Base-by-base conservation (phyloP, 37 sponge, comb jelly and placozoan species). In the Haliclona indistincta region DNA sequence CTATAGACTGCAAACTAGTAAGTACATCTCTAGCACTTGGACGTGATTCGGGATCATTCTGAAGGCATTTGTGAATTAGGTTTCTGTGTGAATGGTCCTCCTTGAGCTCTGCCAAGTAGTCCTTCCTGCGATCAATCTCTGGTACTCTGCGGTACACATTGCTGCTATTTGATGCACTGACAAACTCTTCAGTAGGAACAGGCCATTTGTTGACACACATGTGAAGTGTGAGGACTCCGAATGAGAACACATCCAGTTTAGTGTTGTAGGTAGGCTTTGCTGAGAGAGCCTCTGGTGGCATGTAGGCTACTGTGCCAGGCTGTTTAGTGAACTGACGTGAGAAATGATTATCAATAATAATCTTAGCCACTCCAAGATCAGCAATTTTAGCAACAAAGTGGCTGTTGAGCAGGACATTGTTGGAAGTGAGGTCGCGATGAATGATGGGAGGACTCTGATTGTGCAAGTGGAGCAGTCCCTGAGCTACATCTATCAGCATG, bases 391-490 rank as follows among this genome's bases (percentile, higher is more conserved):
- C 84, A 3, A 71, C 43, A 76, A 83, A 68, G 76, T 74, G 68
- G 38, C 58, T 36, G 42, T 75, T 83, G 67, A 83, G 83, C 45
- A 83, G 78, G 35, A 84, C 54, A 63, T 84, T 84, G 65, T 71
- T 71, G 19, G 84, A 77, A 15, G 84, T 84, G 43, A 84, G 78
- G 64, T 84, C 84, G 17, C 84, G 77, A 37, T 84, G 84, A 35
- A 84, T 70, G 65, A 83, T 83, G 61, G 83, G 62, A 3, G 83
- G 83, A 20, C 60, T 33, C 41, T 74, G 75, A 30, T 69, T 69
- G 64, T 84, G 84, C 23, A 84, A 77, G 56, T 84, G 69, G 64
- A 65, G 55, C 33, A 84, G 78, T 0, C 78, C 84, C 43, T 71
- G 55, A 10, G 84, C 54, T 2, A 84, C 64, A 54, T 84, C 72